phyloP scores from a whole-genome alignment of 2,888 invertebrate genomes.

The Mesoligia furuncula region DNA sequence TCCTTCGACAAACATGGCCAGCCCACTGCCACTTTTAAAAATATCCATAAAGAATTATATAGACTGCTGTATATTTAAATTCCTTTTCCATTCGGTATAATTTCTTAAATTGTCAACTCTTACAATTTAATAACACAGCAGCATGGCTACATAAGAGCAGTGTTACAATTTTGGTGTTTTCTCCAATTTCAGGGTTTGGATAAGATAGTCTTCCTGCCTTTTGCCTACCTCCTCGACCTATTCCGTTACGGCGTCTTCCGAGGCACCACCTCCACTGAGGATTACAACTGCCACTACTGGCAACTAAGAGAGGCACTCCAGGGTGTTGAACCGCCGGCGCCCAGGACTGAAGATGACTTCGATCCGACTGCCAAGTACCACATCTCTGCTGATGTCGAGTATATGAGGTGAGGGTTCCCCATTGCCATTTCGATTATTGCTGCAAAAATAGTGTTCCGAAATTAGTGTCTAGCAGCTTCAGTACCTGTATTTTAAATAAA shows the following conservation, averaged over 20 bases:
- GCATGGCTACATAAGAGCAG: neutral
- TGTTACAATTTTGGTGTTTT: neutral
- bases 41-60: too few species aligned
- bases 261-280: constrained; percentile 89
- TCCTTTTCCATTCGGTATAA: neutral
- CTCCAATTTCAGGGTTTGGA: constrained; percentile 89
- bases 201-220: constrained; percentile 93
- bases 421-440: neutral
- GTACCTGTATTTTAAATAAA: neutral
- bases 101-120: neutral
- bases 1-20: too few species aligned
- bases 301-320: constrained; percentile 90
- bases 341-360: constrained; percentile 91
- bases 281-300: constrained; percentile 93
- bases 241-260: constrained; percentile 93
- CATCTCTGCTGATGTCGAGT: constrained; percentile 91
- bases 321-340: constrained; percentile 91
- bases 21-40: too few species aligned
- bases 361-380: constrained; percentile 93
- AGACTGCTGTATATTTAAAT: neutral
- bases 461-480: neutral
- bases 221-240: constrained; percentile 92
- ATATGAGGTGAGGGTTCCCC: constrained; percentile 89
- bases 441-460: neutral
- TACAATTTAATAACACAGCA: neutral